Base-by-base conservation (phyloP, 2,888 invertebrate genomes). In the Xestia ashworthii region DNA sequence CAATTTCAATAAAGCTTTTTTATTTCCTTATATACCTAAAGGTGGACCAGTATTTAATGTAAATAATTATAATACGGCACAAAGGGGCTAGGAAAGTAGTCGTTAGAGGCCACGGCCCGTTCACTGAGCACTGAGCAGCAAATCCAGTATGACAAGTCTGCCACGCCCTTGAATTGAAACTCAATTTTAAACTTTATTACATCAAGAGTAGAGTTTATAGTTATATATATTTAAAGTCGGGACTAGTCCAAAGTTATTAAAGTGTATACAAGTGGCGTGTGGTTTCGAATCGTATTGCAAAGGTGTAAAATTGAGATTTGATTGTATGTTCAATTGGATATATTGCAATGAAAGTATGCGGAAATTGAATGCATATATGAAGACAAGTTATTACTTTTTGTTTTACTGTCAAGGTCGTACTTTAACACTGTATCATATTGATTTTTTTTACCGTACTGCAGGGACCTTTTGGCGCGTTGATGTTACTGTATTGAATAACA, bases 101-200 rank as follows among this genome's bases (percentile, higher is more conserved):
- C 80, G 91, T 93, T 95, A 93, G 94, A 96, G 96, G 96, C 94
- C 96, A 93, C 93, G 91, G 88, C 44, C 88, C 89, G 83, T 85
- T 89, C 89, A 89, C 89, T 89, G 77, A 62, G 41, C 71, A 81
- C 69, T 60, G 58, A 55, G 25, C 60, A 76, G 41, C 16, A 41
- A 60, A 78, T 76, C 76, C 80, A 88, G 87, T 81, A 78, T 41
- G 50, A 71, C 89, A 71, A 88, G 71, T 77, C 68, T 32, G 71
- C 78, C 75, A 82, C 82, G 76, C 87, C 85, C 83, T 89, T 89
- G 83, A 48, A 32, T n/a, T 32, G 19, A 64, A 12, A 25, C 8
- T 55, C n/a, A 53, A 80, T 55, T 74, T 66, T 48, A 5, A 41
- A 53, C 71, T 55, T n/a, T 79, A 69, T 71, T 3, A 5, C 3